phyloP scores from a whole-genome alignment of 2,113 vertebrate genomes.

The Epinephelus cyanopodus region DNA sequence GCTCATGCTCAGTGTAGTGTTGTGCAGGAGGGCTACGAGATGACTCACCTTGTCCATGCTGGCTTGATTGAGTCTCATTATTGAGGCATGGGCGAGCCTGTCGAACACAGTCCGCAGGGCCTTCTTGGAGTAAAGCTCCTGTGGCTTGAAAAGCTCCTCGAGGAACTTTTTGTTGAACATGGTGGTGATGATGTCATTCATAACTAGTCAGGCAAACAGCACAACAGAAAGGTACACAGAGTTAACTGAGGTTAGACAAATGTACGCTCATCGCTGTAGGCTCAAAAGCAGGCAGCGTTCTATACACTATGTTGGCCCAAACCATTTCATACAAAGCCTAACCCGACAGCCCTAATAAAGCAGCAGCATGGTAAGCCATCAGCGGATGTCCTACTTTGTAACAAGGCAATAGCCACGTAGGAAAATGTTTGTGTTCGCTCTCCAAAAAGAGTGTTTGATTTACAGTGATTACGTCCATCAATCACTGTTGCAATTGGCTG shows the following conservation, averaged over 20 bases:
- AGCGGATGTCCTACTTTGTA: slow-evolving; percentile 23
- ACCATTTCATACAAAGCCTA: slow-evolving; percentile 21
- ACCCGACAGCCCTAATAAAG: slow-evolving; percentile 51
- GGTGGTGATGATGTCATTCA: slow-evolving; percentile 98
- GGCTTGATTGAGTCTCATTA: slow-evolving; percentile 98
- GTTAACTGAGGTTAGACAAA: slow-evolving; percentile 22
- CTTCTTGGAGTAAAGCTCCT: slow-evolving; percentile 98
- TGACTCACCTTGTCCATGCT: slow-evolving; percentile 96
- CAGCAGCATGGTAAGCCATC: slow-evolving; percentile 48
- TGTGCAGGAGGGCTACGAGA: background rate
- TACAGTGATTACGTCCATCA: background rate
- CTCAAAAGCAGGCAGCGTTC: slow-evolving; percentile 46
- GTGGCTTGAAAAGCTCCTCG: slow-evolving; percentile 97
- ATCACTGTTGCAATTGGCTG: background rate
- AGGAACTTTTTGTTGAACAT: slow-evolving; percentile 99
- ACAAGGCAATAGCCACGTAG: background rate
- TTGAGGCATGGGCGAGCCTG: slow-evolving; percentile 95
- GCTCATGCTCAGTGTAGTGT: background rate
- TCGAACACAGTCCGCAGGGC: slow-evolving; percentile 95
- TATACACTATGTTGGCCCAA: slow-evolving; percentile 19
- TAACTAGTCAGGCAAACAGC: slow-evolving; percentile 84
- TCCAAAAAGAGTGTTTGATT: background rate
- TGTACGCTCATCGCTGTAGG: background rate
- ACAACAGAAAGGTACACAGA: slow-evolving; percentile 43
- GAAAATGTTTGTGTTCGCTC: background rate